Conservation (phyloP, 2,113 vertebrate species). For the Oreochromis aureus region DNA sequence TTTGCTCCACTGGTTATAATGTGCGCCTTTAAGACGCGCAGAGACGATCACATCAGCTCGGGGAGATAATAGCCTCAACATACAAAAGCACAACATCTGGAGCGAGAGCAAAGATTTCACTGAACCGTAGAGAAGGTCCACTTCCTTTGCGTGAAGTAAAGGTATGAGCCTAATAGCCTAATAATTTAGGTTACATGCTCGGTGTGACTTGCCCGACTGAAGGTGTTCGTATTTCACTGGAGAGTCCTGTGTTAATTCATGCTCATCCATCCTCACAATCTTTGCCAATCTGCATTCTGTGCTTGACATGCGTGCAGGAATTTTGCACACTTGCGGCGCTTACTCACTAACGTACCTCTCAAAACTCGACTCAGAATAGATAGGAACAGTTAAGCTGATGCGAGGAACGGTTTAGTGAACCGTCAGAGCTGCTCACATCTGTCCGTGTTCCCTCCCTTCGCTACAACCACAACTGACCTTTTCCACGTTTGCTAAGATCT, state of each 20-base stretch:
- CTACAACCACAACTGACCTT: slow-evolving; percentile 60
- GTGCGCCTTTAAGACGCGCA: slow-evolving; percentile 40
- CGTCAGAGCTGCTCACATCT: slow-evolving; percentile 47
- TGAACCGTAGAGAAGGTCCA: not conserved
- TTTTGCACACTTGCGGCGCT: not conserved
- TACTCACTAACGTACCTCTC: slow-evolving; percentile 19
- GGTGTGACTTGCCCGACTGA: not conserved
- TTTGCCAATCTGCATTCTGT: not conserved
- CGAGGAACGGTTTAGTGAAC: slow-evolving; percentile 53
- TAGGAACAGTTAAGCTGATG: slow-evolving; percentile 58
- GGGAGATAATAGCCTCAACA: slow-evolving; percentile 50
- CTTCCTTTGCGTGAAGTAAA: slow-evolving; percentile 17
- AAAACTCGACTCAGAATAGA: not conserved
- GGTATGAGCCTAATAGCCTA: slow-evolving; percentile 19
- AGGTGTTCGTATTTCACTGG: slow-evolving; percentile 3
- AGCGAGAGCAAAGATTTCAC: slow-evolving; percentile 18
- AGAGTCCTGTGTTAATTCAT: not conserved
- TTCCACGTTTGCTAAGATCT: slow-evolving; percentile 39
- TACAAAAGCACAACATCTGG: slow-evolving; percentile 52
- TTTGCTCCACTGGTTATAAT: slow-evolving; percentile 48
- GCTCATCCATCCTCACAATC: not conserved
- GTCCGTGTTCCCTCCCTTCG: not conserved
- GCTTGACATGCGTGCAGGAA: not conserved
- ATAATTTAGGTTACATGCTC: slow-evolving; percentile 15
- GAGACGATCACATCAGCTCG: slow-evolving; percentile 37